Conservation (phyloP, 2,888 invertebrate genomes). For the Melanchra persicariae region DNA sequence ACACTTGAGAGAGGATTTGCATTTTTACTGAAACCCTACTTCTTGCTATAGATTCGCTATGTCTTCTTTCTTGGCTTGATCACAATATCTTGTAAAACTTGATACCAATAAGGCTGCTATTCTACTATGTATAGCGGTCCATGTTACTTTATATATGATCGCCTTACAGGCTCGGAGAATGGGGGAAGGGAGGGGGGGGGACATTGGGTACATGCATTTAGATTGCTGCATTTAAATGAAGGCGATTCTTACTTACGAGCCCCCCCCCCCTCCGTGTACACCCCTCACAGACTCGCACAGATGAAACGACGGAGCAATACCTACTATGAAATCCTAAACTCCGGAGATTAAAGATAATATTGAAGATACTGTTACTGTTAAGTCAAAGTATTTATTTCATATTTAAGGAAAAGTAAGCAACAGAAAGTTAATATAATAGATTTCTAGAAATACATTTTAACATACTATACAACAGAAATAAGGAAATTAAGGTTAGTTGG, state of each 20-base stretch:
- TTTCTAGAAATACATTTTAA: no score
- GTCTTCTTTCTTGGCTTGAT: no score
- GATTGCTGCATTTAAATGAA: constrained; percentile 61
- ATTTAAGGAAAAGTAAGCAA: no score
- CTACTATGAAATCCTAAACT: constrained; percentile 1
- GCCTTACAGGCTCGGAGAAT: not conserved
- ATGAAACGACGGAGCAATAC: not conserved
- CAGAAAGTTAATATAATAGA: no score
- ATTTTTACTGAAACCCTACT: no score
- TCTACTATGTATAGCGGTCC: not conserved
- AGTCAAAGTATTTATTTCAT: no score
- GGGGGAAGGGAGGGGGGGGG: not conserved
- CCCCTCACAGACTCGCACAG: not conserved
- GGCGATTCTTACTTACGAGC: constrained; percentile 30
- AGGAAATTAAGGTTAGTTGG: no score
- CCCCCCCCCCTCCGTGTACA: not conserved
- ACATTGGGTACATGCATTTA: constrained; percentile 57
- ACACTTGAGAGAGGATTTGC: not conserved
- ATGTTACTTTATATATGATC: constrained; percentile 4
- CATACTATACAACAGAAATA: no score
- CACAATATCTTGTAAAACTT: not conserved
- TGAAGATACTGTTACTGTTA: not conserved
- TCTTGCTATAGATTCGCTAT: not conserved
- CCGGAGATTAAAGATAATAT: not conserved
- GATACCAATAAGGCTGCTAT: not conserved